Conservation (phyloP, 2,888 invertebrate species). For the Argyresthia albistria region DNA sequence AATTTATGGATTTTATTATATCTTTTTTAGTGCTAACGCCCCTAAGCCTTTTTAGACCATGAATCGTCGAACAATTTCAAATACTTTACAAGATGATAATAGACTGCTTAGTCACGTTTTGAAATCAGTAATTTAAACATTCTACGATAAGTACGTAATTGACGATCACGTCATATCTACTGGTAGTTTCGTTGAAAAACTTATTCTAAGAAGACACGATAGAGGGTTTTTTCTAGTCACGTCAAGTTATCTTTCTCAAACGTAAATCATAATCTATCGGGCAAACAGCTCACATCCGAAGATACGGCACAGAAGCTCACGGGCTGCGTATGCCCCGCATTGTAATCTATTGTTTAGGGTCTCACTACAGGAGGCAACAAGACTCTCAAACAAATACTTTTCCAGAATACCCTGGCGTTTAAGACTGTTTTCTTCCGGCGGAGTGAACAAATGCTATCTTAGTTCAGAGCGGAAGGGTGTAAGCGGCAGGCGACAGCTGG, state of each 20-base stretch:
- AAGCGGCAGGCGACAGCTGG: neutral
- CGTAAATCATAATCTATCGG: slow-evolving; percentile 2
- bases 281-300: neutral
- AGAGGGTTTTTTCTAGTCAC: neutral
- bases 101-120: too few relatives aligned
- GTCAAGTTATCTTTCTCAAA: neutral
- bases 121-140: too few relatives aligned
- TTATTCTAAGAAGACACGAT: too few relatives aligned
- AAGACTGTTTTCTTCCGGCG: slow-evolving; percentile 19
- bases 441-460: slow-evolving; percentile 19
- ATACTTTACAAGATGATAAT: neutral
- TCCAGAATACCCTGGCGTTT: neutral
- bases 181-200: too few relatives aligned
- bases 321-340: slow-evolving; percentile 25
- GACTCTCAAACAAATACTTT: neutral
- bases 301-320: neutral
- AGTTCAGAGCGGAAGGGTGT: neutral
- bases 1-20: slow-evolving; percentile 54
- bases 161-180: too few relatives aligned
- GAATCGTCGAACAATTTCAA: slow-evolving; percentile 10
- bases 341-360: slow-evolving; percentile 67
- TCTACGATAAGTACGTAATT: too few relatives aligned
- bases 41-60: slow-evolving; percentile 27
- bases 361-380: slow-evolving; percentile 14
- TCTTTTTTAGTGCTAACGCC: slow-evolving; percentile 43